phyloP scores from a whole-genome alignment of 2,888 invertebrate species.

The Cephus pygmeus region DNA sequence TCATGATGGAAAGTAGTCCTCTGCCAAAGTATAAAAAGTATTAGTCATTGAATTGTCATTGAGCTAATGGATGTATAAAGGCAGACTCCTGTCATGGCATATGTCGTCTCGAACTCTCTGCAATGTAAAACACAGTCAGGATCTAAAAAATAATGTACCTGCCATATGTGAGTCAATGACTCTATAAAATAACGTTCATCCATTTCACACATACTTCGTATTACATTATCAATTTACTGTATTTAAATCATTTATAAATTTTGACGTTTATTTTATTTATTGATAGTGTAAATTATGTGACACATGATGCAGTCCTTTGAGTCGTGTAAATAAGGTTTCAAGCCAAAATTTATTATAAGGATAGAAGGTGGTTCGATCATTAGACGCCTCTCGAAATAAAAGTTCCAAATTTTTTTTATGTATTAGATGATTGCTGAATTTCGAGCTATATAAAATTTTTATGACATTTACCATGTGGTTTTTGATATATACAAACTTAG shows the following conservation, averaged over 20 bases:
- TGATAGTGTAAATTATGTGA: too few relatives aligned
- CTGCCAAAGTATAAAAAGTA: not conserved
- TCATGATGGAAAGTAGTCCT: not conserved
- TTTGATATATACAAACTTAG: too few relatives aligned
- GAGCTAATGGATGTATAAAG: slow-evolving; percentile 22
- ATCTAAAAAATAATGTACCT: not conserved
- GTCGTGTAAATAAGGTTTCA: too few relatives aligned
- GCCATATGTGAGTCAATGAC: slow-evolving; percentile 1
- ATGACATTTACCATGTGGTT: too few relatives aligned
- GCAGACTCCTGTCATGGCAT: slow-evolving; percentile 29
- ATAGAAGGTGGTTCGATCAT: too few relatives aligned
- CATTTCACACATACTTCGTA: not conserved
- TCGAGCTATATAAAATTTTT: too few relatives aligned
- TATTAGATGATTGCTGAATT: too few relatives aligned
- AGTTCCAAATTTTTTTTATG: too few relatives aligned
- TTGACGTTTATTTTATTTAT: too few relatives aligned
- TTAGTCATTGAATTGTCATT: slow-evolving; percentile 16
- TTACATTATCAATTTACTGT: not conserved
- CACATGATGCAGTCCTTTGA: too few relatives aligned
- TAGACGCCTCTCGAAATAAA: too few relatives aligned
- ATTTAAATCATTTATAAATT: not conserved
- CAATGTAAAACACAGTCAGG: not conserved
- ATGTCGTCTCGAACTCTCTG: slow-evolving; percentile 15
- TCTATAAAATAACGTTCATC: not conserved
- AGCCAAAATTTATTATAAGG: too few relatives aligned